Evolutionary conservation across 92 coral and sea anemone species (phyloP), one percentile per base, ranked within the genome.

Genomic region (Plumapathes pennacea): DNA sequence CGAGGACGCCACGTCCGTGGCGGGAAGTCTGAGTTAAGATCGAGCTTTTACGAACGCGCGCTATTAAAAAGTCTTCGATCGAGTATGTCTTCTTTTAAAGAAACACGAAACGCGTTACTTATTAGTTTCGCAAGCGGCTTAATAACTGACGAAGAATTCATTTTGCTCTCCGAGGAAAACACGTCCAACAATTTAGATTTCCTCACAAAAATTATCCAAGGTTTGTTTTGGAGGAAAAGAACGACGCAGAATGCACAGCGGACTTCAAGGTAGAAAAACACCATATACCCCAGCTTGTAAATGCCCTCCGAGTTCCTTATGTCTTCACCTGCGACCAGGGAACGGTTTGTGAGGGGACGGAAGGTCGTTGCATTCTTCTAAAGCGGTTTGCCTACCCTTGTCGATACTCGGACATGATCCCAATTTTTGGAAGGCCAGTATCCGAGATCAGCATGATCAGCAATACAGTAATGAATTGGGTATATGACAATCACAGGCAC

Each of bases 341-440:
- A 33, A 69, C 62, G 17, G 57, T 48, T 5, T 46, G 52, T 39
- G 52, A 38, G 0, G 62, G 44, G 22, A 45, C 32, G 10, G 54
- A 34, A 36, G 54, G 62, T 22, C 63, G 44, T 46, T 55, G 67
- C 17, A 54, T 69, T 8, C 47, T 56, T 47, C 54, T 69, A 58
- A 57, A 73, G 71, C 40, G 58, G 43, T 50, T 40, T 62, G 64
- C 65, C 43, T 73, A 26, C 42, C 64, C 64, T 38, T 62, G 64
- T 55, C 63, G 80, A 7, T 62, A 50, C 72, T 73, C 63, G 6
- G 43, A 62, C 64, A 50, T 62, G 72, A 38, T 73, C n/a, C 72
- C 72, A 3, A 61, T 62, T 42, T 62, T 73, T 42, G 72, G 80
- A 52, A 53, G 80, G 57, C 64, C 72, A 50, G 80, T 73, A 33